Base-by-base conservation (phyloP, 2,797 vertebrate species). In the Halcyon badia region DNA sequence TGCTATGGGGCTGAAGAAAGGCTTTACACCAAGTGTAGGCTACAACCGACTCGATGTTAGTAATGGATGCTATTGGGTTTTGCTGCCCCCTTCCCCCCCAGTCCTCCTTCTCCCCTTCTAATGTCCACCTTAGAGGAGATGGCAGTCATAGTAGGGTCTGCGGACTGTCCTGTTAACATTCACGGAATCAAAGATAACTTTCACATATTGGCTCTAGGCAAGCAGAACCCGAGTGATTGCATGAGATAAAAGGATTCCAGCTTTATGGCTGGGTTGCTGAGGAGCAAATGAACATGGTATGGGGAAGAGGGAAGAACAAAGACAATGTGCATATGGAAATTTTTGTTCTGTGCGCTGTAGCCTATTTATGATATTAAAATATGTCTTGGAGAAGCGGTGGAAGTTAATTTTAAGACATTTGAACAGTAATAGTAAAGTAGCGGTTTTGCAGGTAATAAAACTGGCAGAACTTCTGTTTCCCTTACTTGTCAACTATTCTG, bases 281-380 rank as follows among this genome's bases (percentile, higher is more conserved):
- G 70, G 37, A 86, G 66, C 66, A 49, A 37, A 33, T 37, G 65
- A 82, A 73, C 22, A 7, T 49, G 62, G 54, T 61, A 33, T 51
- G 46, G 85, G 57, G 72, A 93, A 93, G 76, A 82, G 49, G 44
- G 52, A 93, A 83, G 79, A 95, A 83, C 70, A 93, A 90, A 93
- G 91, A 31, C 14, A 42, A 30, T 11, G 13, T 62, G 15, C 49
- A 4, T 82, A 82, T 79, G 89, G 65, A 90, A 84, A 76, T 82
- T 69, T 78, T 60, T 82, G 11, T 69, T 57, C 70, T 79, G 31
- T 82, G 11, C 84, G 48, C 25, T 69, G 1, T 25, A 79, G 79
- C 69, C 33, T 10, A 3, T 93, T 87, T 65, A 33, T 42, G 11
- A 11, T 60, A 60, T n/a, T 84, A 62, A 84, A 96, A 87, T 75